A percentile compares a stretch with the other conserved stretches of the same genome.
Evolutionary conservation across 1,140 invertebrate genomes (phyloP).

Genomic region (Anoplolepis gracilipes): DNA sequence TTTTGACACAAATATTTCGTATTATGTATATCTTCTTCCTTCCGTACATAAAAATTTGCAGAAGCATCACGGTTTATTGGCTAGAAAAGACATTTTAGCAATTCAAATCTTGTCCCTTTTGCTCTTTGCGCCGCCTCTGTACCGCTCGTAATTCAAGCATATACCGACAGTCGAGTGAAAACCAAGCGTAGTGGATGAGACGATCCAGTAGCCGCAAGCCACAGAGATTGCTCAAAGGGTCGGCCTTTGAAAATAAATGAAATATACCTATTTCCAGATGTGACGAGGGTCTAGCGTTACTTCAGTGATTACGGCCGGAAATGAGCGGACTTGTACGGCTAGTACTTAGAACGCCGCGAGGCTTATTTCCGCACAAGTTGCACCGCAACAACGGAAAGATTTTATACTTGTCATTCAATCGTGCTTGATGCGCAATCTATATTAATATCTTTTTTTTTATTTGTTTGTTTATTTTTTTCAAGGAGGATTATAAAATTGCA

Average conservation of each 20-base stretch:
- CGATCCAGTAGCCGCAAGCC: constrained; percentile 59
- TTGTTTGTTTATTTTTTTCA: not conserved
- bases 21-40: not conserved
- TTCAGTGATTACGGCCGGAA: constrained; percentile 64
- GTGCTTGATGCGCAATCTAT: not conserved
- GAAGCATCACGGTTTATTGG: constrained; percentile 41
- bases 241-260: constrained; percentile 63
- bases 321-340: constrained; percentile 56
- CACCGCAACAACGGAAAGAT: constrained; percentile 42
- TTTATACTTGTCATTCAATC: constrained; percentile 5
- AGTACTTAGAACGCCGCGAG: constrained; percentile 43
- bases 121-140: constrained; percentile 48
- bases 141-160: constrained; percentile 59
- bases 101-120: constrained; percentile 60
- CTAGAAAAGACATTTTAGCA: constrained; percentile 54
- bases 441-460: constrained; percentile 25
- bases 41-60: constrained; percentile 44
- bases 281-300: constrained; percentile 64
- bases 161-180: constrained; percentile 60
- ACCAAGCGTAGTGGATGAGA: constrained; percentile 55
- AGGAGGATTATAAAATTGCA: not conserved
- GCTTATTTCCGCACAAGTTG: constrained; percentile 54
- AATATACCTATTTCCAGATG: constrained; percentile 58
- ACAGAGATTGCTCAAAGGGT: constrained; percentile 64
- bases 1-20: not conserved